Base-by-base conservation (phyloP, 2,113 vertebrate species). In the Syngnathus floridae region DNA sequence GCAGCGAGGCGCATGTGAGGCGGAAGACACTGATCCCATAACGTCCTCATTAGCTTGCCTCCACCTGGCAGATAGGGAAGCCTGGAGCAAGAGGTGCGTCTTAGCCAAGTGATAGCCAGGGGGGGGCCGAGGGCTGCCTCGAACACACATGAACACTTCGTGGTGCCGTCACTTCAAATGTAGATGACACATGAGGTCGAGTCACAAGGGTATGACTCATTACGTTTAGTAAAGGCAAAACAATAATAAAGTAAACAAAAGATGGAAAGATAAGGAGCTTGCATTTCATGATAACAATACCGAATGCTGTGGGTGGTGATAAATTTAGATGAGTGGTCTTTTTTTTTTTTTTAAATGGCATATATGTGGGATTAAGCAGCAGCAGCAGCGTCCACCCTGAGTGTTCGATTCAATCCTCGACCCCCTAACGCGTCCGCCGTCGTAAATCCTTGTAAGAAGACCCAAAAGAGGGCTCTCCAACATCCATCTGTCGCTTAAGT, bases 1-100 rank as follows among this genome's bases (percentile, higher is more conserved):
- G 54, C 37, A 49, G 83, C 81, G 67, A 36, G 36, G 64, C 60
- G 73, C 61, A 65, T 82, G 76, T 81, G 79, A 77, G 82, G 67
- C 56, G 74, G 71, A 78, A 78, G 74, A 79, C 79, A 35, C 76
- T 86, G 81, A 87, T 86, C 82, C 79, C 82, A 85, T 84, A 83
- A 82, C 41, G 61, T 77, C 75, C 83, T 87, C 81, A 84, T 87
- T 87, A 88, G 68, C 52, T n/a, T 12, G 61, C 74, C 74, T 66
- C 26, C 31, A 66, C 73, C 70, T 10, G 26, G 73, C 54, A 56
- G 40, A 74, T 77, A 68, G 38, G 60, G 19, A 59, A 64, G 72
- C 73, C 61, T 55, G 81, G 81, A 75, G 82, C 69, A 76, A 76
- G 80, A 78, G 69, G 67, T 67, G 67, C 69, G 55, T 7, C 48